Conservation (phyloP, 2,113 vertebrate species). For the Centropus unirufus region DNA sequence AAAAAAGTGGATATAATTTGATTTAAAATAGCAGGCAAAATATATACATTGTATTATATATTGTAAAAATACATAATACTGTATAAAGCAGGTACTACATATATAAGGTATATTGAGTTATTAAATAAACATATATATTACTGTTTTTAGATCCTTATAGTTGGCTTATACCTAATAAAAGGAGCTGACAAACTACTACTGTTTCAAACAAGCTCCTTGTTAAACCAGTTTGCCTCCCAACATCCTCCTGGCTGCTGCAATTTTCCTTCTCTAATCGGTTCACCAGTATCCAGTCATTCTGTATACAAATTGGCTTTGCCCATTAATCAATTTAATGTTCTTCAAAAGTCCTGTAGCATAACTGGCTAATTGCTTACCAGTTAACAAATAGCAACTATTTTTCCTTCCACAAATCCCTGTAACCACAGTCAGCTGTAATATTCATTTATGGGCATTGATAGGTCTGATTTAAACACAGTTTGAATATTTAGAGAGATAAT, state of each 20-base stretch:
- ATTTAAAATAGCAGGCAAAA: not conserved
- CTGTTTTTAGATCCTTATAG: not conserved
- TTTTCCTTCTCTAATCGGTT: constrained; percentile 39
- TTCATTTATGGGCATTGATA: not conserved
- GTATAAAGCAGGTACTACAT: not conserved
- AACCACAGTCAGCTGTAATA: not conserved
- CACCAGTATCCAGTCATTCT: constrained; percentile 16
- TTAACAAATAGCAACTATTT: constrained; percentile 18
- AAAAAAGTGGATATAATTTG: not conserved
- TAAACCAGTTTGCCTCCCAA: not conserved
- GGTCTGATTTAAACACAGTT: not conserved
- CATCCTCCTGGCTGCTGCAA: constrained; percentile 34
- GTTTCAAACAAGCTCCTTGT: not conserved
- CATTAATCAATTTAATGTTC: constrained; percentile 30
- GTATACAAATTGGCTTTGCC: constrained; percentile 52
- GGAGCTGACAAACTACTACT: not conserved
- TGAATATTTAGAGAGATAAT: not conserved
- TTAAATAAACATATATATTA: not conserved
- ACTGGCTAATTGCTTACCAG: constrained; percentile 36
- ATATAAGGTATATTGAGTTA: not conserved
- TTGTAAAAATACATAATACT: not conserved
- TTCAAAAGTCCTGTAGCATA: constrained; percentile 34
- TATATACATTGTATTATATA: not conserved
- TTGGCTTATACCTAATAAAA: not conserved
- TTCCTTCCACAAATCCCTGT: not conserved